Evolutionary conservation across 1,140 invertebrate species (phyloP).

Genomic region (Fopius arisanus): DNA sequence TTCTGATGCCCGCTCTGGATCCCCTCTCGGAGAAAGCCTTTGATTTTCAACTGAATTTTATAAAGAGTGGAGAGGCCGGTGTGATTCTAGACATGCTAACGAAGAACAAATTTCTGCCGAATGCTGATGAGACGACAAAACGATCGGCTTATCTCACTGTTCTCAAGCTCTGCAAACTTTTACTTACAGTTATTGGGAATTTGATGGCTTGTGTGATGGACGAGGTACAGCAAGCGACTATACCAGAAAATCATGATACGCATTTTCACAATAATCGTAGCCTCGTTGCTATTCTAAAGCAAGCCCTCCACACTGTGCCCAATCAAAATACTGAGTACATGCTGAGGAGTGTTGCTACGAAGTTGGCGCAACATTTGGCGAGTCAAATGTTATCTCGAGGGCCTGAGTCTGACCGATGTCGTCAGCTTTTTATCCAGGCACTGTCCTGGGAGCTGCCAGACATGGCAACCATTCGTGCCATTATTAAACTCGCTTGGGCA

Average conservation of each 20-base stretch:
- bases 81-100: constrained; percentile 85
- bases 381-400: constrained; percentile 66
- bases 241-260: constrained; percentile 55
- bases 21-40: constrained; percentile 82
- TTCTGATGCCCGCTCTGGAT: constrained; percentile 91
- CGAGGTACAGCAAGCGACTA: constrained; percentile 58
- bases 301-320: constrained; percentile 76
- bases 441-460: constrained; percentile 73
- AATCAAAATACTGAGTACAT: constrained; percentile 75
- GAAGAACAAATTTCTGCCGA: constrained; percentile 86
- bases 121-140: constrained; percentile 82
- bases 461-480: constrained; percentile 72
- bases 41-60: constrained; percentile 89
- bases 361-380: constrained; percentile 77
- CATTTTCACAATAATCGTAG: constrained; percentile 55
- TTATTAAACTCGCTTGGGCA: constrained; percentile 82
- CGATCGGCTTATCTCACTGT: constrained; percentile 87
- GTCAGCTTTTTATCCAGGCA: constrained; percentile 66
- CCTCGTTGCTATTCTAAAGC: constrained; percentile 71
- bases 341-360: constrained; percentile 76
- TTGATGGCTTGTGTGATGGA: constrained; percentile 72
- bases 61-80: constrained; percentile 83
- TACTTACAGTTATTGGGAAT: constrained; percentile 86
- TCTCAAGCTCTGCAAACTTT: constrained; percentile 87
- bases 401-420: constrained; percentile 63